Evolutionary conservation across 2,797 vertebrate genomes (phyloP), one percentile per base, ranked within the genome.

Genomic region (Sebastes aleutianus): DNA sequence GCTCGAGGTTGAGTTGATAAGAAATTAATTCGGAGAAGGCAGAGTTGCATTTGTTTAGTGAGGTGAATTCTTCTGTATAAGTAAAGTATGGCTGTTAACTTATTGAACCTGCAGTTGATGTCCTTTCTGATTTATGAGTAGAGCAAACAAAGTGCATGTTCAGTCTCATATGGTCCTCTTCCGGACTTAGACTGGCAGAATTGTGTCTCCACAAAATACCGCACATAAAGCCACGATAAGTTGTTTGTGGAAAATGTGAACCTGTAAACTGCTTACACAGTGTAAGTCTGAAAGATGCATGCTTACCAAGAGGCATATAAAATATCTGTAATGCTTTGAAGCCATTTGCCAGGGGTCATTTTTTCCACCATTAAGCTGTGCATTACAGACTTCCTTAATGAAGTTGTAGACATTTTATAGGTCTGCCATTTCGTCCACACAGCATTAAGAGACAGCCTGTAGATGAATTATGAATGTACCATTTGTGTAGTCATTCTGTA

Each of bases 241-340:
- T 73, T 79, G 57, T 85, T 83, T 75, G 82, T 83, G 63, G 63
- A 70, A 73, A 80, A 76, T 53, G 36, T 68, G 72, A 74, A 76
- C n/a, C 56, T 79, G 43, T 82, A 57, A 83, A 58, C 62, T 53
- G 50, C 50, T 53, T 47, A 47, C 43, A 47, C 43, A 47, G 6
- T 47, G 50, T 54, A 67, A 47, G 16, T 73, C 63, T 76, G 50
- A 78, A 56, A 70, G 26, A 75, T 68, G 29, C 27, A 58, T 53
- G 32, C 83, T 79, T 72, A 39, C 58, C 76, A 74, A 34, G n/a
- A 70, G 69, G 73, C 54, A 79, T 63, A 84, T 80, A 76, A 79
- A 78, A 79, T 18, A 9, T 11, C 62, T 70, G 26, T 24, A 64
- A 64, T 78, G 57, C 74, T 82, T 69, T 73, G 47, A 83, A 64